These are phyloP conservation scores for Ancistrus triradiatus DNA, from an alignment of 2,113 vertebrate genomes.

Conservation along the genomic window DNA sequence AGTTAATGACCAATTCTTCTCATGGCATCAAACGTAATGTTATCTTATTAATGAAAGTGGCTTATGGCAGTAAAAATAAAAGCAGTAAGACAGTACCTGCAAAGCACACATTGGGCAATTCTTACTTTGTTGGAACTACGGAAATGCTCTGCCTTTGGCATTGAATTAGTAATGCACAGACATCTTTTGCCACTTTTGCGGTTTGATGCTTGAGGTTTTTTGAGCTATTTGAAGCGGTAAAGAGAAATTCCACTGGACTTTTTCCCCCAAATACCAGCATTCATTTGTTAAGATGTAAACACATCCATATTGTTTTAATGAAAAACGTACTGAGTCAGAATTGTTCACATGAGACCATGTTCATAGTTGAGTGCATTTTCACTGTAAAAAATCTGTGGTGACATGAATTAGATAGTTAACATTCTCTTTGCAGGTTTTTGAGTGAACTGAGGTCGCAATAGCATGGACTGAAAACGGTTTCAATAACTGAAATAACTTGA, in stretches of 20 bases:
- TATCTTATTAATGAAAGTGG: neutral
- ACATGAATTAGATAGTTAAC: no score
- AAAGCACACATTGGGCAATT: slow-evolving; percentile 17
- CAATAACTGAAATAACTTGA: no score
- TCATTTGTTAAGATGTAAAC: neutral
- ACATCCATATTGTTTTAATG: no score
- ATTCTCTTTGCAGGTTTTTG: no score
- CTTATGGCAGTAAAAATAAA: slow-evolving; percentile 16
- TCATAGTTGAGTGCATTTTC: no score
- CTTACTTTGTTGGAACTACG: neutral
- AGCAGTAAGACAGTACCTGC: neutral
- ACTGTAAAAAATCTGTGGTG: no score
- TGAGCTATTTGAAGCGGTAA: neutral
- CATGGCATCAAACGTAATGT: slow-evolving; percentile 1
- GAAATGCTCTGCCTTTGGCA: neutral
- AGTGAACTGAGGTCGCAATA: no score
- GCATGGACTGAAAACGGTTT: no score
- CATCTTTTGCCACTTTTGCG: neutral
- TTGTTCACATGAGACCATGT: no score
- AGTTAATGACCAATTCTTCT: no score
- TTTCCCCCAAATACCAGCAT: no score
- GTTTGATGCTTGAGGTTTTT: neutral
- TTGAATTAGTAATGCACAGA: neutral
- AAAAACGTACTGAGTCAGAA: no score
- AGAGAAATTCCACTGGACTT: neutral